phyloP scores from a whole-genome alignment of 1,140 invertebrate genomes.

The Drosophila nigromelanica region DNA sequence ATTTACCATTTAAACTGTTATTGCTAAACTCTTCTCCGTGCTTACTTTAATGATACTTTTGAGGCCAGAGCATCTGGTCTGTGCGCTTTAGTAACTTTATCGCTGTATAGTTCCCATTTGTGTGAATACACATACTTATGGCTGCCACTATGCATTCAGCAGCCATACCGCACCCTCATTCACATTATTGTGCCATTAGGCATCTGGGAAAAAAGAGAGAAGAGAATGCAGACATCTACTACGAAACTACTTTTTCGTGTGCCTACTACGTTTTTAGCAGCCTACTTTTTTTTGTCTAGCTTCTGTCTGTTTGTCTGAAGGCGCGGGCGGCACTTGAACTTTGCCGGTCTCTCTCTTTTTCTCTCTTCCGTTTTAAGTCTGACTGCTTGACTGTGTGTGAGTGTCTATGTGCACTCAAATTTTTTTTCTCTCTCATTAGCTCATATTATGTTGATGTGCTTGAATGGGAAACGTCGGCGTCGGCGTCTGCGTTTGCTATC shows the following conservation, averaged over 20 bases:
- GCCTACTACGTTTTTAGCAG: conserved; percentile 57
- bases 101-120: conserved; percentile 18
- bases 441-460: conserved; percentile 64
- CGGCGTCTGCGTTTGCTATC: conserved; percentile 31
- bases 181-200: conserved; percentile 69
- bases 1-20: conserved; percentile 9
- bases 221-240: conserved; percentile 26
- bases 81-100: conserved; percentile 13
- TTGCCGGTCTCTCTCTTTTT: conserved; percentile 51
- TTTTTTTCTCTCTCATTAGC: conserved; percentile 54
- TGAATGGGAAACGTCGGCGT: conserved; percentile 44
- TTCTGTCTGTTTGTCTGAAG: conserved; percentile 50
- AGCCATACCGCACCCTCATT: conserved; percentile 39
- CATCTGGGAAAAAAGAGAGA: conserved; percentile 23
- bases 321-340: conserved; percentile 58
- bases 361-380: background rate
- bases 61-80: background rate
- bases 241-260: conserved; percentile 53
- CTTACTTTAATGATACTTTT: conserved; percentile 5
- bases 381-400: background rate
- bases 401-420: conserved; percentile 8
- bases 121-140: conserved; percentile 26
- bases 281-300: conserved; percentile 48
- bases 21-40: conserved; percentile 5
- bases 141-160: conserved; percentile 34